These are phyloP conservation scores for Tetramorium bicarinatum DNA, from an alignment of 2,888 invertebrate genomes.

Conservation along the genomic window DNA sequence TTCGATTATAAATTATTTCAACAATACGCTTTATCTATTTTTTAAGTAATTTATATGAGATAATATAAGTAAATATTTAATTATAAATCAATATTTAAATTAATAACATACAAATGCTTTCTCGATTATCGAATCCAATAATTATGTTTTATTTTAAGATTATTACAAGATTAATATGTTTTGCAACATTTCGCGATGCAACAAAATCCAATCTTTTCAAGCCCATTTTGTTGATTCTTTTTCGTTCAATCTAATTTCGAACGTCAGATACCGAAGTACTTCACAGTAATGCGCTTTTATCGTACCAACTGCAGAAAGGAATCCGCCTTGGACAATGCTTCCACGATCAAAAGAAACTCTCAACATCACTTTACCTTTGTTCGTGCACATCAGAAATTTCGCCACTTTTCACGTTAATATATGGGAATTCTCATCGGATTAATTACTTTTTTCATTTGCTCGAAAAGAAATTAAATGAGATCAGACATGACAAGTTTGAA, in stretches of 20 bases:
- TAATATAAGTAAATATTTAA: neutral
- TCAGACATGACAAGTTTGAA: neutral
- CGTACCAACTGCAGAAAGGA: constrained; percentile 26
- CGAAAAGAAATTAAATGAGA: neutral
- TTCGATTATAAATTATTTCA: neutral
- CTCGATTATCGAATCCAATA: constrained; percentile 5
- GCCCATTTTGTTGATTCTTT: constrained; percentile 6
- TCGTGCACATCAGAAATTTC: constrained; percentile 12
- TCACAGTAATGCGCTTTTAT: constrained; percentile 50
- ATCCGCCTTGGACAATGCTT: constrained; percentile 23
- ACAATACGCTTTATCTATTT: neutral
- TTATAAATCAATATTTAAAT: constrained; percentile 4
- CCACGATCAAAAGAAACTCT: constrained; percentile 47
- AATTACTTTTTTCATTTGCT: constrained; percentile 17
- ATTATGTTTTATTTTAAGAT: constrained; percentile 13
- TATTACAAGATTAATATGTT: constrained; percentile 6
- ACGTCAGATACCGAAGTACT: constrained; percentile 36
- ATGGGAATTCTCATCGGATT: constrained; percentile 1
- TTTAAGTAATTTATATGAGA: constrained; percentile 1
- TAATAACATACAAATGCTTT: constrained; percentile 3
- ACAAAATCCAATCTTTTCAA: constrained; percentile 6
- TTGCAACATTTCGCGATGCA: neutral
- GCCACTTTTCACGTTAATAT: constrained; percentile 1
- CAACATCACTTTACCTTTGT: constrained; percentile 33
- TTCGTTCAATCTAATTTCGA: constrained; percentile 31